phyloP scores from a whole-genome alignment of 2,797 vertebrate species.

The Crenuchus spilurus region DNA sequence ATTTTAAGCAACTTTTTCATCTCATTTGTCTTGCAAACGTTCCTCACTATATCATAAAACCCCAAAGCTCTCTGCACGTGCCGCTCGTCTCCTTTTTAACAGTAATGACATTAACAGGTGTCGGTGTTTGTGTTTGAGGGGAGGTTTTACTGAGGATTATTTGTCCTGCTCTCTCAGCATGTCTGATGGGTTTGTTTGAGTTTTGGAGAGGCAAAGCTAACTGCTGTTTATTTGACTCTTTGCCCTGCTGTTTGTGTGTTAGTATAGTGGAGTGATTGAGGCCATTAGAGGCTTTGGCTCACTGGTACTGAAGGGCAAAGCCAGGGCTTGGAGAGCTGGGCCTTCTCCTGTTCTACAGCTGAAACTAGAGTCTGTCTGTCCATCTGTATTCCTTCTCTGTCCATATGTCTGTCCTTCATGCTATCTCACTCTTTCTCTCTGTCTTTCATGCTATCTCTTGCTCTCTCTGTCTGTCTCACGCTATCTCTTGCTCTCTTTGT shows the following conservation, averaged over 20 bases:
- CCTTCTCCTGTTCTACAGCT: background rate
- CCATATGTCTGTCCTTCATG: no score
- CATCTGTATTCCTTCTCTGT: no score
- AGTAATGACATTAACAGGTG: slow-evolving; percentile 6
- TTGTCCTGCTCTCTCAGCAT: background rate
- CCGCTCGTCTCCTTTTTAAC: background rate
- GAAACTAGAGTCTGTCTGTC: no score
- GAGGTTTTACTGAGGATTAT: slow-evolving; percentile 8
- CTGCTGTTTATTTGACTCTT: slow-evolving; percentile 24
- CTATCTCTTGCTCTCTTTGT: no score
- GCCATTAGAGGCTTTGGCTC: background rate
- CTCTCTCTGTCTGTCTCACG: no score
- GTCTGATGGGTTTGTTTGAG: slow-evolving; percentile 19
- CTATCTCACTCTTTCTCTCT: no score
- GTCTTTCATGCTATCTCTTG: no score
- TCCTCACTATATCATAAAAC: background rate
- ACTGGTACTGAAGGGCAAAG: background rate
- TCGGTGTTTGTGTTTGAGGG: background rate
- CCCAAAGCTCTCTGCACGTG: background rate
- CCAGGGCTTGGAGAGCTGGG: background rate
- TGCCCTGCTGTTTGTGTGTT: slow-evolving; percentile 13
- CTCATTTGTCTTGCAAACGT: background rate
- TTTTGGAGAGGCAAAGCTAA: background rate
- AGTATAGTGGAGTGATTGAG: background rate
- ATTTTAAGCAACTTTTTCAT: background rate